Evolutionary conservation across 2,113 vertebrate genomes (phyloP), one percentile per base, ranked within the genome.

Genomic region (Bufo bufo): DNA sequence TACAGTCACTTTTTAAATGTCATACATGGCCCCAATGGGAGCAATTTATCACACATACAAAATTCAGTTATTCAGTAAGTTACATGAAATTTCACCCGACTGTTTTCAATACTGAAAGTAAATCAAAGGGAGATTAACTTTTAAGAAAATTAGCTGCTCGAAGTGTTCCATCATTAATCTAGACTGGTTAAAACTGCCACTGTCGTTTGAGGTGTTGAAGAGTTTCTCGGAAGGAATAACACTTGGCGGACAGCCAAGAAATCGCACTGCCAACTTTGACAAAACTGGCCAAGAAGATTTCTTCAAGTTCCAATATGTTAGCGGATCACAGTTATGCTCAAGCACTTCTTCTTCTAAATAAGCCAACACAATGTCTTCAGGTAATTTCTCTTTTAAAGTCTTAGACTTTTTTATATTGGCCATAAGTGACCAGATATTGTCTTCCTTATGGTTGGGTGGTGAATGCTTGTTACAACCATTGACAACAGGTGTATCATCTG

Each of bases 221-320:
- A 99, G 95, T 91, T 95, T 96, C 87, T 99, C 98, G 20, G 97
- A 95, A 91, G 97, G 96, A 93, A 98, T 93, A 56, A 96, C 96
- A 92, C 97, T 98, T 3, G 98, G 98, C n/a, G 97, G 98, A 87
- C 98, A 99, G 91, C 97, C 97, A 92, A 99, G 94, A 59, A 99
- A 99, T 84, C 97, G 94, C 90, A 98, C 96, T 0, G 98, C 98
- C 93, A 99, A 93, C 90, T 97, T 96, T 75, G 98, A 95, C 91
- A 99, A 96, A 83, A 96, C 95, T 0, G 98, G 98, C 97, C 98
- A 99, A 90, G 97, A 93, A 47, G 97, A 95, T 92, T 96, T 96
- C 92, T 99, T 99, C 84, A 99, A 95, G 93, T 95, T 97, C 98
- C 98, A 99, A 93, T 99, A 99, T 93, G 98, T 95, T 20, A 99